These are phyloP conservation scores for Homarus americanus DNA, from an alignment of 1,140 invertebrate species.

Conservation along the genomic window DNA sequence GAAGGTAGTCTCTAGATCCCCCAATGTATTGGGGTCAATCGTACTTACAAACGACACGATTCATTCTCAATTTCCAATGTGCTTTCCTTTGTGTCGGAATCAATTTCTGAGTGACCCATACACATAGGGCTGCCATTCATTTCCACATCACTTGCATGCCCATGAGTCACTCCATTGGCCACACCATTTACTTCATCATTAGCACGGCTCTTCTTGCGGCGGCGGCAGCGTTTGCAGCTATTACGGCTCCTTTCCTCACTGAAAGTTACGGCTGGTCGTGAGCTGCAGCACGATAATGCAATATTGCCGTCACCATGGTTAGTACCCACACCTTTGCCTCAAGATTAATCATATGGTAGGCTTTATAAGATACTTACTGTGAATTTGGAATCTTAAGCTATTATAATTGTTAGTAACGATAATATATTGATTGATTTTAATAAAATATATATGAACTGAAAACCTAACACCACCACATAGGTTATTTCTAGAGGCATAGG, in stretches of 20 bases:
- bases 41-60: slow-evolving; percentile 71
- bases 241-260: slow-evolving; percentile 67
- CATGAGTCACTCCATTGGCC: slow-evolving; percentile 60
- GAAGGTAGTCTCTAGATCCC: slow-evolving; percentile 53
- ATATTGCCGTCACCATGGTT: slow-evolving; percentile 53
- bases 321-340: slow-evolving; percentile 27
- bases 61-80: slow-evolving; percentile 61
- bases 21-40: slow-evolving; percentile 34
- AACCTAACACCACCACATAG: background rate
- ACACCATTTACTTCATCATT: slow-evolving; percentile 65
- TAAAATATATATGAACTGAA: background rate
- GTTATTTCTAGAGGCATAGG: background rate
- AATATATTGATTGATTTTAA: too few species aligned
- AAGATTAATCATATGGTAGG: background rate
- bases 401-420: too few species aligned
- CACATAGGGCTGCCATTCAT: slow-evolving; percentile 62
- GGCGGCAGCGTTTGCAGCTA: slow-evolving; percentile 65
- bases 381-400: too few species aligned
- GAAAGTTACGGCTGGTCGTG: slow-evolving; percentile 64
- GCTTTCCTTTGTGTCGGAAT: slow-evolving; percentile 50
- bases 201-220: slow-evolving; percentile 65
- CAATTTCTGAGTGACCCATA: slow-evolving; percentile 61
- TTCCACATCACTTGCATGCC: slow-evolving; percentile 64
- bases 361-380: too few species aligned
- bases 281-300: slow-evolving; percentile 46